Conservation (phyloP, 2,113 vertebrate species). For the Vulpes lagopus region DNA sequence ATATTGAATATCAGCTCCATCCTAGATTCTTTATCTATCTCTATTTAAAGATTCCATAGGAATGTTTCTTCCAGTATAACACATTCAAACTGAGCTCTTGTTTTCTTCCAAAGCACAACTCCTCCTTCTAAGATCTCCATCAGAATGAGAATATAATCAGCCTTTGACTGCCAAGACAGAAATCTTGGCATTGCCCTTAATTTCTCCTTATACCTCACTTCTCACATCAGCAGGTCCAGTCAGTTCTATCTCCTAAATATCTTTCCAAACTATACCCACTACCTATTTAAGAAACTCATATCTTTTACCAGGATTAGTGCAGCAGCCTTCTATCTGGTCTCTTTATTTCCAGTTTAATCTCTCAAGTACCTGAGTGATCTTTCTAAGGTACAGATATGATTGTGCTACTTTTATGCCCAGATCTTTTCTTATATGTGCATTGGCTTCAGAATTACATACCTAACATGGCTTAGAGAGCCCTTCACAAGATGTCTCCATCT, state of each 20-base stretch:
- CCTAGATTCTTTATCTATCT: not conserved
- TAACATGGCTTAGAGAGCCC: not conserved
- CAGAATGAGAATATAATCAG: not conserved
- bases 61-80: not conserved
- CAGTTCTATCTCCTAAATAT: not conserved
- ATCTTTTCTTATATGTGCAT: not conserved
- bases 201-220: not conserved
- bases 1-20: not conserved
- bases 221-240: not conserved
- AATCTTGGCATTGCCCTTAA: not conserved
- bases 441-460: not conserved
- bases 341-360: not conserved
- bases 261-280: not conserved
- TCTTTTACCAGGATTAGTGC: not conserved
- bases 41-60: not conserved
- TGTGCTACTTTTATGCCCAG: not conserved
- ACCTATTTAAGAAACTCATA: slow-evolving; percentile 1
- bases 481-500: not conserved
- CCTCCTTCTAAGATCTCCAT: not conserved
- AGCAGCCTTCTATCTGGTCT: not conserved
- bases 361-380: not conserved
- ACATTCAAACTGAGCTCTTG: not conserved
- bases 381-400: not conserved
- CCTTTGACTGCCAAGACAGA: not conserved
- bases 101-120: slow-evolving; percentile 36